A percentile compares a stretch with the other conserved stretches of the same genome.
These are phyloP conservation scores for Zeuzera pyrina DNA, from an alignment of 2,888 invertebrate species.

Conservation along the genomic window DNA sequence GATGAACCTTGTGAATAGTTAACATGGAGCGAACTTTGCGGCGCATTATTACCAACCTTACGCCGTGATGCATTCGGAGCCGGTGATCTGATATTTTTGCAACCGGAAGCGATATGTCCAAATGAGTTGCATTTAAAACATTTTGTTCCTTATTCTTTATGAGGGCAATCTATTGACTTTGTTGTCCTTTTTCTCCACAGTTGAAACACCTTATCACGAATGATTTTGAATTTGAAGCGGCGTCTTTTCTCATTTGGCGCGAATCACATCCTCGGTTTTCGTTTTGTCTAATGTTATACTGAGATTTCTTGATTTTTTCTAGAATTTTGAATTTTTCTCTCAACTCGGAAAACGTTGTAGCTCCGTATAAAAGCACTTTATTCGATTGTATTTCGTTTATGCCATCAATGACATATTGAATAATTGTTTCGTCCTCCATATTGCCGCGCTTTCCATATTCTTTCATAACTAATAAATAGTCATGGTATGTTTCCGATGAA, in stretches of 20 bases:
- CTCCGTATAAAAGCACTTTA: constrained; percentile 18
- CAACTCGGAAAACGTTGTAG: constrained; percentile 13
- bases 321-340: too few species aligned
- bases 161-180: constrained; percentile 1
- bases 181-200: constrained; percentile 11
- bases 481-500: constrained; percentile 1
- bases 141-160: constrained; percentile 8
- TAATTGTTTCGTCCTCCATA: constrained; percentile 17
- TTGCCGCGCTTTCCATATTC: constrained; percentile 17
- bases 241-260: too few species aligned
- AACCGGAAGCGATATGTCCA: constrained; percentile 8
- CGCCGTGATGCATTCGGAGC: background rate
- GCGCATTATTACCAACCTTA: too few species aligned
- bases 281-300: too few species aligned
- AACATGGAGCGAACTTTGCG: too few species aligned
- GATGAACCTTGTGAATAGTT: background rate
- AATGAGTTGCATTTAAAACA: constrained; percentile 14
- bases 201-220: constrained; percentile 9
- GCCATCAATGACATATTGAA: constrained; percentile 20
- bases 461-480: constrained; percentile 19
- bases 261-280: too few species aligned
- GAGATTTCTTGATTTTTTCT: too few species aligned
- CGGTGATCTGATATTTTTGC: too few species aligned
- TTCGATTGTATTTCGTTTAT: constrained; percentile 14
- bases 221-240: too few species aligned